Percentiles rank a stretch among this genome's conserved stretches.
These are phyloP conservation scores for Chloroclystis v-ata DNA, from an alignment of 2,888 invertebrate species.

Conservation along the genomic window DNA sequence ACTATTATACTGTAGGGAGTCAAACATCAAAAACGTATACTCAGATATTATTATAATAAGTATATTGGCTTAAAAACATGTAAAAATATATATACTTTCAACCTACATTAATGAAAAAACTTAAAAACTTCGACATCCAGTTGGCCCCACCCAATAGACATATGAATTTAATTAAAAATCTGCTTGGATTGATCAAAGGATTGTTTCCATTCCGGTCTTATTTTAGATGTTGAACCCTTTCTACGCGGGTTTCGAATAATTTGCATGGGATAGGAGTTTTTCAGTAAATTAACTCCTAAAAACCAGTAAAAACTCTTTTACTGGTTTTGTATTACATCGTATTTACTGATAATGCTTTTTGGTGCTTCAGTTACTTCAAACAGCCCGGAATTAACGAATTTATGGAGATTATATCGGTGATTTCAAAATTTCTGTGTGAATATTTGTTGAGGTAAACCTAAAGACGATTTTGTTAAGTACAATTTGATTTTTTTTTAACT, in stretches of 20 bases:
- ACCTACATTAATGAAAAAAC: no score
- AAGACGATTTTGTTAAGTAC: no score
- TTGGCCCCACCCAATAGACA: not conserved
- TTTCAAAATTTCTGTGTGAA: no score
- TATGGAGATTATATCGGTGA: no score
- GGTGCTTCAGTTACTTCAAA: not conserved
- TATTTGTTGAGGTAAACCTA: no score
- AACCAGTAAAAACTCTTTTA: not conserved
- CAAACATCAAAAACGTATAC: no score
- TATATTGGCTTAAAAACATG: no score
- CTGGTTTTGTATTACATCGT: not conserved
- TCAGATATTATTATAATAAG: no score
- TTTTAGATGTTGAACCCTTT: slow-evolving; percentile 12
- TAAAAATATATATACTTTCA: no score
- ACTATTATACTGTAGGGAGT: no score
- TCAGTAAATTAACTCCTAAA: slow-evolving; percentile 12
- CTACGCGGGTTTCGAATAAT: slow-evolving; percentile 10
- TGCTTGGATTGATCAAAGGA: slow-evolving; percentile 16
- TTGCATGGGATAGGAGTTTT: slow-evolving; percentile 16
- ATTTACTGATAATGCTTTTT: not conserved
- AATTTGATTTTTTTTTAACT: no score
- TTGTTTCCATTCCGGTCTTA: slow-evolving; percentile 13
- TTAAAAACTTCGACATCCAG: not conserved
- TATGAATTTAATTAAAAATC: slow-evolving; percentile 29
- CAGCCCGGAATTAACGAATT: not conserved